Conservation (phyloP, 1,140 invertebrate genomes). For the Carcinoscorpius rotundicauda region DNA sequence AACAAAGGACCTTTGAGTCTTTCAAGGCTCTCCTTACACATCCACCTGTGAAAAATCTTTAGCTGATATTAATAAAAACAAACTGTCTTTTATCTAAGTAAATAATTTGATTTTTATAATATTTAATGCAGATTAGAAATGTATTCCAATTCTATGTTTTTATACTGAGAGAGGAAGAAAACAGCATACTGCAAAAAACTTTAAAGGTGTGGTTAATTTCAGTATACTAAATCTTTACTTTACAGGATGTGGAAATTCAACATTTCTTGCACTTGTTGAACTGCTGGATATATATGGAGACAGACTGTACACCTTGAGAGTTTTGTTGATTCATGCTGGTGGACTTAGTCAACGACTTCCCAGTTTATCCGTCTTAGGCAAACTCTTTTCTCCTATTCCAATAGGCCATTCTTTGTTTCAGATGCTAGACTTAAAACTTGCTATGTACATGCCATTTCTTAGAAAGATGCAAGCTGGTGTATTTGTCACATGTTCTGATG, state of each 20-base stretch:
- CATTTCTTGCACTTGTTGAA: slow-evolving; percentile 29
- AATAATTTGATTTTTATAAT: too few species aligned
- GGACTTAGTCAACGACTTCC: slow-evolving; percentile 39
- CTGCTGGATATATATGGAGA: slow-evolving; percentile 28
- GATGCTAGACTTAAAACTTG: slow-evolving; percentile 38
- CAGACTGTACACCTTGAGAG: slow-evolving; percentile 26
- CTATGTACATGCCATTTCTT: slow-evolving; percentile 36
- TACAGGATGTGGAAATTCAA: slow-evolving; percentile 38
- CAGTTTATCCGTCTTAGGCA: slow-evolving; percentile 35
- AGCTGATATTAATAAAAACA: too few species aligned
- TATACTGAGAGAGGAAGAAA: too few species aligned
- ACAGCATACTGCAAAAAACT: too few species aligned
- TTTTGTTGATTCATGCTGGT: slow-evolving; percentile 38
- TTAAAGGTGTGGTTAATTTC: too few species aligned
- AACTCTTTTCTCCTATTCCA: slow-evolving; percentile 36
- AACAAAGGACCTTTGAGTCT: too few species aligned
- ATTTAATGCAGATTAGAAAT: too few species aligned
- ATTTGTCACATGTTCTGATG: slow-evolving; percentile 38
- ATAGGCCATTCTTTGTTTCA: slow-evolving; percentile 26
- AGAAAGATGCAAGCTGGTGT: slow-evolving; percentile 34
- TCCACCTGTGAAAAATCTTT: too few species aligned
- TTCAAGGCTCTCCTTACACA: too few species aligned
- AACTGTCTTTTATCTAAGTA: too few species aligned
- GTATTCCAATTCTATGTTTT: too few species aligned
- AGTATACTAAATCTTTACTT: too few species aligned